Evolutionary conservation across 2,888 invertebrate species (phyloP).

Genomic region (Noctua comes): DNA sequence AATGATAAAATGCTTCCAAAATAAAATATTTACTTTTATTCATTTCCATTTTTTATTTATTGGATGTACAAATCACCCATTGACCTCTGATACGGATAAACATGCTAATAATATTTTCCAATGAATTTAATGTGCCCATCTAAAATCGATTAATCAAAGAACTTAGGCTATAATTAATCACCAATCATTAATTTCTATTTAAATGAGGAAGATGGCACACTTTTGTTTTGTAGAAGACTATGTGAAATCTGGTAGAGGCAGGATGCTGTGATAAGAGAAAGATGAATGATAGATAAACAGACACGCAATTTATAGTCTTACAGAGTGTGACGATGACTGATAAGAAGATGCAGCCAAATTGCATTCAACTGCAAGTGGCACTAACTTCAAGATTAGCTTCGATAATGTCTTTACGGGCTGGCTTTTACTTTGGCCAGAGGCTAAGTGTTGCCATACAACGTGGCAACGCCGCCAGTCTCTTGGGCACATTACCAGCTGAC

Average conservation of each 20-base stretch:
- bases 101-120: constrained; percentile 24
- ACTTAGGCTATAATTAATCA: constrained; percentile 30
- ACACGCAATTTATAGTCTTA: neutral
- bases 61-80: constrained; percentile 22
- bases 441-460: too few species aligned
- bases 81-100: constrained; percentile 42
- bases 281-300: constrained; percentile 12
- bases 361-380: neutral
- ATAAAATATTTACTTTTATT: neutral
- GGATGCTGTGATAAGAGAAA: constrained; percentile 7
- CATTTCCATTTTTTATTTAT: neutral
- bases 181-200: constrained; percentile 28
- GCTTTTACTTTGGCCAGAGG: too few species aligned
- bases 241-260: constrained; percentile 8
- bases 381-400: neutral
- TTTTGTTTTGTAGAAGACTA: constrained; percentile 36
- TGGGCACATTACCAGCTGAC: too few species aligned
- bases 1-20: neutral
- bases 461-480: too few species aligned
- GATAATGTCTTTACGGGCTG: neutral
- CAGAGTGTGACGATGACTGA: constrained; percentile 11
- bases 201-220: constrained; percentile 26
- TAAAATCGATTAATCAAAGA: constrained; percentile 48
- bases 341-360: neutral
- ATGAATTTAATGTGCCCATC: constrained; percentile 29